Evolutionary conservation across 1,140 invertebrate genomes (phyloP).

Genomic region (Lamellibrachia luymesi): DNA sequence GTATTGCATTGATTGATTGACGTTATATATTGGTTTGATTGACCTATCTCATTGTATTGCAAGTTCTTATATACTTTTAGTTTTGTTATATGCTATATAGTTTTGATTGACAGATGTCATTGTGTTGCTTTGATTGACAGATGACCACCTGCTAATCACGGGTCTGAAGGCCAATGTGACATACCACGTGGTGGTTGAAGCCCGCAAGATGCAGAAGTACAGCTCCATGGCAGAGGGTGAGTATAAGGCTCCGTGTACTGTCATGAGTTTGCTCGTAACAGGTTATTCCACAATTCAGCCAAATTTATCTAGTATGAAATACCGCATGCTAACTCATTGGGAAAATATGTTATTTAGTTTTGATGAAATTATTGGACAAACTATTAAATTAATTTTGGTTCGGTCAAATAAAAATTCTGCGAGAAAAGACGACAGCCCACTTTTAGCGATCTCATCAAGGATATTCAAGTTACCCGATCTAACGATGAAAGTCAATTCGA

Average conservation of each 20-base stretch:
- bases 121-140: constrained; percentile 36
- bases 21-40: neutral
- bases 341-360: too few relatives aligned
- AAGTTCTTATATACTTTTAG: constrained; percentile 14
- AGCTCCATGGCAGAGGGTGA: constrained; percentile 33
- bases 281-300: too few relatives aligned
- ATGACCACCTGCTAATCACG: constrained; percentile 52
- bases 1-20: neutral
- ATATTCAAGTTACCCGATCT: too few relatives aligned
- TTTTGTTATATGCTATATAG: neutral
- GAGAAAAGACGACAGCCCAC: too few relatives aligned
- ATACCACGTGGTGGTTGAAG: constrained; percentile 56
- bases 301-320: neutral
- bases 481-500: too few relatives aligned
- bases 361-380: too few relatives aligned
- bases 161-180: constrained; percentile 44
- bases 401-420: too few relatives aligned
- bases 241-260: neutral
- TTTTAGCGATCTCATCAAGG: too few relatives aligned
- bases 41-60: constrained; percentile 15
- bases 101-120: constrained; percentile 16
- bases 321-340: too few relatives aligned
- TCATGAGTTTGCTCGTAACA: neutral
- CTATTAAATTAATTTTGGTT: too few relatives aligned
- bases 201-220: constrained; percentile 52